Evolutionary conservation across 2,797 vertebrate species (phyloP).

Genomic region (Siniperca scherzeri): DNA sequence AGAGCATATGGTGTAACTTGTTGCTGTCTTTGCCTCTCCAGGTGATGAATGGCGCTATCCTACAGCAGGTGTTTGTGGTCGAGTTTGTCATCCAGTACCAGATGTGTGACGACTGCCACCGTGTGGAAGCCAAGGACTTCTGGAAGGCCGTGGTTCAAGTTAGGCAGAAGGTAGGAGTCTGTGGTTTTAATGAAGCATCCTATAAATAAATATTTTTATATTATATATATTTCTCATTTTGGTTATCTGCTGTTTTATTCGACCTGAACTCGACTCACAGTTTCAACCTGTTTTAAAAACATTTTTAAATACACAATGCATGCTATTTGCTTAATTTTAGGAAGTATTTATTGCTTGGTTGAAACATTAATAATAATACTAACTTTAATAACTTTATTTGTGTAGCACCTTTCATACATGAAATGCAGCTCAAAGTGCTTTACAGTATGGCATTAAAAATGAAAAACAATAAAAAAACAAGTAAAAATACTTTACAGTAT

Average conservation of each 20-base stretch:
- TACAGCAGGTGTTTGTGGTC: slow-evolving; percentile 97
- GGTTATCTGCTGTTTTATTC: background rate
- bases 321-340: background rate
- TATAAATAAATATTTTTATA: background rate
- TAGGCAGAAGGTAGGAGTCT: slow-evolving; percentile 91
- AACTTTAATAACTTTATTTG: too few species aligned
- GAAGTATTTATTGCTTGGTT: background rate
- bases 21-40: slow-evolving; percentile 66
- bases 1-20: slow-evolving; percentile 14
- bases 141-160: slow-evolving; percentile 99
- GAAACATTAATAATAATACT: background rate
- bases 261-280: background rate
- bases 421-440: too few species aligned
- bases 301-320: background rate
- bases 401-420: too few species aligned
- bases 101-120: slow-evolving; percentile 98
- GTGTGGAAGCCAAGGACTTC: slow-evolving; percentile 98
- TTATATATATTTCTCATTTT: background rate
- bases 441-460: too few species aligned
- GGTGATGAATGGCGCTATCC: slow-evolving; percentile 97
- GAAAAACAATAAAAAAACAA: too few species aligned
- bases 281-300: background rate
- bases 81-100: slow-evolving; percentile 92
- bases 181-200: background rate
- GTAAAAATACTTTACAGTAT: too few species aligned